Conservation (phyloP, 2,888 invertebrate genomes). For the Allacma fusca region DNA sequence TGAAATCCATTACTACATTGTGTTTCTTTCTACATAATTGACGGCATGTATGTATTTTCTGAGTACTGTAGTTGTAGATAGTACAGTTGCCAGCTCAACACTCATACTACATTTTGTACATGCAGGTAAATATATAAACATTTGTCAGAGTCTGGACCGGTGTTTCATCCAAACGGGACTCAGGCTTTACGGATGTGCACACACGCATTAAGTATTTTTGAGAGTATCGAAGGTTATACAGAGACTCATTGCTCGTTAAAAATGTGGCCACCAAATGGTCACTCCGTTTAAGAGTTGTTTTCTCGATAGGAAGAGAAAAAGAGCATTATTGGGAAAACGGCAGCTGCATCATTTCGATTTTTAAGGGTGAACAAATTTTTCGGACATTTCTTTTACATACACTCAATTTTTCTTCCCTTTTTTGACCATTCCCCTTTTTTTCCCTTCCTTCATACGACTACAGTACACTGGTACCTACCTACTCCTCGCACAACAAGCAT, state of each 20-base stretch:
- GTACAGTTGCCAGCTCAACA: too few species aligned
- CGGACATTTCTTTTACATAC: constrained; percentile 35
- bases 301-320: constrained; percentile 17
- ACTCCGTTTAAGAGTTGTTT: constrained; percentile 35
- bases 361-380: constrained; percentile 39
- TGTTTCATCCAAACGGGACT: too few species aligned
- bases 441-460: not conserved
- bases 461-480: not conserved
- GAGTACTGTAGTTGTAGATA: too few species aligned
- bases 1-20: too few species aligned
- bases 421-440: constrained; percentile 41
- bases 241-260: constrained; percentile 46
- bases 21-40: too few species aligned
- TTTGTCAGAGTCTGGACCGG: not conserved
- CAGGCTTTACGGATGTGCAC: too few species aligned
- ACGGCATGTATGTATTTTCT: too few species aligned
- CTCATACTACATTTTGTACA: too few species aligned
- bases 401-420: constrained; percentile 39
- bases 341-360: constrained; percentile 35
- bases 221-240: constrained; percentile 7
- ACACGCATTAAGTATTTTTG: not conserved
- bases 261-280: constrained; percentile 61
- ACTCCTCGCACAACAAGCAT: not conserved
- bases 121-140: not conserved
- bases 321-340: constrained; percentile 7